Percentiles rank a stretch among this genome's conserved stretches.
These are phyloP conservation scores for Leptosomus discolor DNA, from an alignment of 2,113 vertebrate genomes.

Conservation along the genomic window DNA sequence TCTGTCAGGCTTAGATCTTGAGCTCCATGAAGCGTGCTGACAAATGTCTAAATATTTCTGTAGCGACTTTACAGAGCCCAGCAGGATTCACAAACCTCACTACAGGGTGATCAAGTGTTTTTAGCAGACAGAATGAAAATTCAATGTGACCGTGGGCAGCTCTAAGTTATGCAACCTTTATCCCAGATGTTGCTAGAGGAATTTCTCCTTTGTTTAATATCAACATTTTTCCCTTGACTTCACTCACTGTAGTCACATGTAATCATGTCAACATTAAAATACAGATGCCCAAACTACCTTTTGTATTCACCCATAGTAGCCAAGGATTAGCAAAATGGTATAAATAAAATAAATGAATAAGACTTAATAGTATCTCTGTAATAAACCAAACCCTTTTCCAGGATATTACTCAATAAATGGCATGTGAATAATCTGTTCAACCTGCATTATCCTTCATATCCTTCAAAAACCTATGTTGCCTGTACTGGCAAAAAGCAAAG, in stretches of 20 bases:
- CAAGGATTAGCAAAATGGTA: background rate
- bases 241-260: background rate
- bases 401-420: background rate
- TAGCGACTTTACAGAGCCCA: background rate
- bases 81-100: background rate
- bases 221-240: background rate
- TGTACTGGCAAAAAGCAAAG: background rate
- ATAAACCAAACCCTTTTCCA: background rate
- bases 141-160: background rate
- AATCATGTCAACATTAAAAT: conserved; percentile 12
- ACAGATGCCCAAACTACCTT: background rate
- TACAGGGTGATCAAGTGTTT: background rate
- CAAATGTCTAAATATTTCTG: background rate
- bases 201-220: conserved; percentile 34
- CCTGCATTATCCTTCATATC: background rate
- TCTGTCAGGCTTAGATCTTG: background rate
- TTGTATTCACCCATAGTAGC: background rate
- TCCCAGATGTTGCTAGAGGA: background rate
- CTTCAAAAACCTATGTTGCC: background rate
- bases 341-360: background rate
- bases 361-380: background rate
- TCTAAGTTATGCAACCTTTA: conserved; percentile 10
- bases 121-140: conserved; percentile 9
- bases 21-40: background rate
- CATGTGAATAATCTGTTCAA: background rate